A percentile compares a stretch with the other conserved stretches of the same genome.
phyloP scores from a whole-genome alignment of 2,797 vertebrate species.

The Takifugu ocellatus region DNA sequence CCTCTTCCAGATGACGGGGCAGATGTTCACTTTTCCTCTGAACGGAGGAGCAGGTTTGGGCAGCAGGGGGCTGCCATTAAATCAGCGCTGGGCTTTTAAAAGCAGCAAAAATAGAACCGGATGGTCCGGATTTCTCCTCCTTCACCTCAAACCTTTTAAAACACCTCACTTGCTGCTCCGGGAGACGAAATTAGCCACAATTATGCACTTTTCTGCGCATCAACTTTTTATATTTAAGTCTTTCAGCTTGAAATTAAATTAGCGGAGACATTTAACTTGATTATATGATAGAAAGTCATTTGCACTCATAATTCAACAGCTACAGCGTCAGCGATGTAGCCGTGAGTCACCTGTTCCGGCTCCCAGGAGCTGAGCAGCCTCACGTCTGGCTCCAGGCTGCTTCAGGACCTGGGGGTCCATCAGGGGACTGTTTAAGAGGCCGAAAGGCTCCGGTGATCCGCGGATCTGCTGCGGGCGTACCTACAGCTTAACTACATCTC shows the following conservation, averaged over 20 bases:
- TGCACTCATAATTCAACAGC: neutral
- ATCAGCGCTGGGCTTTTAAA: conserved; percentile 2
- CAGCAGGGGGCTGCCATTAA: conserved; percentile 7
- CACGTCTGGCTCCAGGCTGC: no score
- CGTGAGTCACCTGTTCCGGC: no score
- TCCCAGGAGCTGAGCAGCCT: no score
- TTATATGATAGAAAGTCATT: neutral
- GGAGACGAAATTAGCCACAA: conserved; percentile 5
- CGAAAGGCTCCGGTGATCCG: no score
- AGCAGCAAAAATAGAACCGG: conserved; percentile 2
- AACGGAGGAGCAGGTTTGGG: neutral
- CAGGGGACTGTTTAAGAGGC: no score
- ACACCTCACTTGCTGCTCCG: conserved; percentile 8
- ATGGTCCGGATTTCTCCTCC: conserved; percentile 21
- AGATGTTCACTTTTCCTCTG: conserved; percentile 11
- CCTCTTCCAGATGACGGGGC: conserved; percentile 18
- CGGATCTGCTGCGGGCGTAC: no score
- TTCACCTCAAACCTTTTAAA: conserved; percentile 3
- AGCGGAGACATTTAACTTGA: neutral
- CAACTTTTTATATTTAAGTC: neutral
- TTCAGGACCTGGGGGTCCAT: no score
- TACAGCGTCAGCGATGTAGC: no score
- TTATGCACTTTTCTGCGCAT: neutral
- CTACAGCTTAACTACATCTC: no score
- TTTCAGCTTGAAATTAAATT: neutral